Conservation (phyloP, 2,113 vertebrate genomes). For the Takifugu bimaculatus region DNA sequence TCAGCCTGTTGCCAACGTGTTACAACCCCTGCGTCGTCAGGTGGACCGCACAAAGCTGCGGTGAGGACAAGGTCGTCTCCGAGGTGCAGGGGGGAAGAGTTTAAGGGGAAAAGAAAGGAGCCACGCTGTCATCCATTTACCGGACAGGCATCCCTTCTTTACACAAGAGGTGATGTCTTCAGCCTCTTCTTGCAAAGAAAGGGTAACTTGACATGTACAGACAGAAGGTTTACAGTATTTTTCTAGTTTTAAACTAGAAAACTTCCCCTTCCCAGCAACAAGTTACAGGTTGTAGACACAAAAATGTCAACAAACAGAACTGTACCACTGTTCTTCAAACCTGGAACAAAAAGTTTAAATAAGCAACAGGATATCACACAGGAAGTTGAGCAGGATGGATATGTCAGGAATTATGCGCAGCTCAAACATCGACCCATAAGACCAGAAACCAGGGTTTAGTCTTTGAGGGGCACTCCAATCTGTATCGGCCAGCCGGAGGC, state of each 20-base stretch:
- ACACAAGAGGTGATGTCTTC: not conserved
- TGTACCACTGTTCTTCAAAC: not conserved
- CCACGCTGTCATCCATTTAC: not conserved
- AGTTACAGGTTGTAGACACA: not conserved
- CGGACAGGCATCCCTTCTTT: not conserved
- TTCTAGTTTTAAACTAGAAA: not conserved
- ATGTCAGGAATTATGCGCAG: too few relatives aligned
- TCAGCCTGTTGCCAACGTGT: conserved; percentile 48
- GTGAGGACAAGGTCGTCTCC: conserved; percentile 12
- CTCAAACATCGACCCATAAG: too few relatives aligned
- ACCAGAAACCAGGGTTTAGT: conserved; percentile 2
- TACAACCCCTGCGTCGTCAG: conserved; percentile 24
- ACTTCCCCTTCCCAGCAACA: not conserved
- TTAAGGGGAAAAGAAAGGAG: not conserved
- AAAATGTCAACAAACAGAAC: conserved; percentile 19
- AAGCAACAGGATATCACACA: not conserved
- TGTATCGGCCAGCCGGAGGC: not conserved
- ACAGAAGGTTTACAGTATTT: conserved; percentile 22
- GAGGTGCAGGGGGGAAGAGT: conserved; percentile 8
- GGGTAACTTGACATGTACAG: not conserved
- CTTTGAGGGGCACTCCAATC: conserved; percentile 25
- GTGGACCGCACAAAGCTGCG: conserved; percentile 26
- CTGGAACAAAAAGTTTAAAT: conserved; percentile 1
- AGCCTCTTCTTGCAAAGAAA: conserved; percentile 1
- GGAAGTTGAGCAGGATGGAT: too few relatives aligned